These are phyloP conservation scores for Dolichallabes microphthalmus DNA, from an alignment of 2,113 vertebrate genomes.

Conservation along the genomic window DNA sequence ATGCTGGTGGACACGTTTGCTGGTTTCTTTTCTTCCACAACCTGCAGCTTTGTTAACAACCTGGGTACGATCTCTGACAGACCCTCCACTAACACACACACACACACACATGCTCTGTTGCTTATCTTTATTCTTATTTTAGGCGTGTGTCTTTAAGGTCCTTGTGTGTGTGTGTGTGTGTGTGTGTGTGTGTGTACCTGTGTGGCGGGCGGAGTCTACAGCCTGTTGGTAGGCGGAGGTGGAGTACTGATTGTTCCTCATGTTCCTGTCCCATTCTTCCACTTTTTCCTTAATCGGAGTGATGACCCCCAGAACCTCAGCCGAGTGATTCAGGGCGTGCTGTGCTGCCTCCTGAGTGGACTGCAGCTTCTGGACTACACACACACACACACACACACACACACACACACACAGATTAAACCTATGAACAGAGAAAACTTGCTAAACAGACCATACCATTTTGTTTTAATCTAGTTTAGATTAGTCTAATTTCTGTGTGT, in stretches of 20 bases:
- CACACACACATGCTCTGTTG: background rate
- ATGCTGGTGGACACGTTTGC: conserved; percentile 92
- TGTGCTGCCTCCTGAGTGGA: conserved; percentile 74
- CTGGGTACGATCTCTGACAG: conserved; percentile 84
- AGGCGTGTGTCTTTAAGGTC: background rate
- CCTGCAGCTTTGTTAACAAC: conserved; percentile 83
- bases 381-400: conserved; percentile 20
- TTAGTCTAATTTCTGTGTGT: background rate
- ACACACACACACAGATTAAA: background rate
- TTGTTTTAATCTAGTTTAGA: background rate
- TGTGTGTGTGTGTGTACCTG: conserved; percentile 73
- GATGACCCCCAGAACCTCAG: conserved; percentile 71
- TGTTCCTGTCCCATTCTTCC: conserved; percentile 80
- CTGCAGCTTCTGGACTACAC: conserved; percentile 72
- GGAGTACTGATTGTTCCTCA: conserved; percentile 80
- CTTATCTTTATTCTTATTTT: background rate
- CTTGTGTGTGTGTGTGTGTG: conserved; percentile 3
- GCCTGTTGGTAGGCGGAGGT: conserved; percentile 77
- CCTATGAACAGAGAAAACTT: background rate
- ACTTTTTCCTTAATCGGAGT: conserved; percentile 78
- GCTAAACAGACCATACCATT: background rate
- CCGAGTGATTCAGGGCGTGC: conserved; percentile 74
- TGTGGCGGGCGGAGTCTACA: conserved; percentile 80
- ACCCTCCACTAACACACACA: conserved; percentile 76
- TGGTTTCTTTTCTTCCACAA: conserved; percentile 88